Evolutionary conservation across 1,140 invertebrate species (phyloP), one percentile per base, ranked within the genome.

Genomic region (Aradophagus sp.): DNA sequence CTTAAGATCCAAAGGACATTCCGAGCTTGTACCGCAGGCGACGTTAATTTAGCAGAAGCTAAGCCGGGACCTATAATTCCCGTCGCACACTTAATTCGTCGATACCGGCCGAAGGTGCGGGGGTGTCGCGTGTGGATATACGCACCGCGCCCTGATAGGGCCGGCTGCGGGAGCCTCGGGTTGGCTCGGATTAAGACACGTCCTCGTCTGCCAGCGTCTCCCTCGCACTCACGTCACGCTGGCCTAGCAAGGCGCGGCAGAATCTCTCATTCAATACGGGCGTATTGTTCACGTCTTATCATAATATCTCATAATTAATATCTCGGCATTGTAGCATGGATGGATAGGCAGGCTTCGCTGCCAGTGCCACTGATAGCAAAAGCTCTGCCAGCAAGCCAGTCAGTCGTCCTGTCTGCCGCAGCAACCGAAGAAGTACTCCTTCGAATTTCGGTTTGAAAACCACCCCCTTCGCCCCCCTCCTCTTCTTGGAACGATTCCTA

Each of bases 271-370:
- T 86, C 83, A 85, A 85, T 86, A 85, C 78, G 84, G 83, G 84
- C 50, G 82, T 84, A 85, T 86, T 86, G 84, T 86, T 86, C 82
- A 39, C 68, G 74, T 81, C 84, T 86, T 86, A 86, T 86, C 84
- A 80, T 86, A 85, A 86, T 85, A 85, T 85, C 83, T 85, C 82
- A 82, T 85, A 85, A 86, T 86, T 86, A 86, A 85, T 86, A 86
- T 85, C 83, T 79, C 79, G 62, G 82, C 82, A 86, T 86, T 86
- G 84, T 86, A 73, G 78, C 81, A 84, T 86, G 81, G 84, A 85
- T 84, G 82, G 83, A 84, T 86, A 84, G 81, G 75, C 76, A 83
- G 78, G 76, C 79, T 82, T 79, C 78, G 77, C 78, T 81, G 79
- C 76, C 78, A 84, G 77, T 80, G 74, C 80, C 81, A 84, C 81